Evolutionary conservation across 2,888 invertebrate species (phyloP), one percentile per base, ranked within the genome.

Genomic region (Andricus quercusramuli): DNA sequence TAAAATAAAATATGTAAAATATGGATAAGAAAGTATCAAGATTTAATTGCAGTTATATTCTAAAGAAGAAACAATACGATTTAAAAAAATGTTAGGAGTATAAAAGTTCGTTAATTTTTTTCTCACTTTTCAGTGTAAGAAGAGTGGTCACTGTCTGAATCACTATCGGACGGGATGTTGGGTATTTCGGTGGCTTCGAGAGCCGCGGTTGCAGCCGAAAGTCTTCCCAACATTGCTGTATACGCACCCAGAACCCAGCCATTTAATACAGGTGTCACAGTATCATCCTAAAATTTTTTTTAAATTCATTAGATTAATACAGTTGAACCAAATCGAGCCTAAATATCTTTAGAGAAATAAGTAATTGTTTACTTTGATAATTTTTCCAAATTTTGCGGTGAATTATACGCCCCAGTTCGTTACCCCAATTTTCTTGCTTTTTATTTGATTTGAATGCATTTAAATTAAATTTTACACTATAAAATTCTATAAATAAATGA

Each of bases 181-280:
- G 91, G 89, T 79, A 89, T 86, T 85, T 92, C 91, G 59, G 89
- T 88, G 77, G 89, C 89, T 82, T 90, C 90, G 37, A 91, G 85
- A 62, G 92, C 91, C 15, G 92, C 92, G 20, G 90, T 91, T 11
- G 91, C 91, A 41, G 91, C 91, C 9, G 92, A 90, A 20, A 92
- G 84, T 83, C 92, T 90, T 78, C 92, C 91, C 44, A 92, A 84
- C 92, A 92, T 92, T 25, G 92, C 91, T 56, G 92, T 91, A 80
- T 92, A 92, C 6, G 92, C 92, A 22, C 90, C 88, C 65, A 92
- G 85, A 62, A 92, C 90, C 92, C 92, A 92, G 32, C 91, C 89
- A 83, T 90, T 92, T n/a, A 92, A 82, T 62, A 90, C 89, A 47
- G 92, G 92, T 62, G 89, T 89, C 29, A 90, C 87, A 47, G 89